Base-by-base conservation (phyloP, 1,140 invertebrate species). In the Dreissena rostriformis region DNA sequence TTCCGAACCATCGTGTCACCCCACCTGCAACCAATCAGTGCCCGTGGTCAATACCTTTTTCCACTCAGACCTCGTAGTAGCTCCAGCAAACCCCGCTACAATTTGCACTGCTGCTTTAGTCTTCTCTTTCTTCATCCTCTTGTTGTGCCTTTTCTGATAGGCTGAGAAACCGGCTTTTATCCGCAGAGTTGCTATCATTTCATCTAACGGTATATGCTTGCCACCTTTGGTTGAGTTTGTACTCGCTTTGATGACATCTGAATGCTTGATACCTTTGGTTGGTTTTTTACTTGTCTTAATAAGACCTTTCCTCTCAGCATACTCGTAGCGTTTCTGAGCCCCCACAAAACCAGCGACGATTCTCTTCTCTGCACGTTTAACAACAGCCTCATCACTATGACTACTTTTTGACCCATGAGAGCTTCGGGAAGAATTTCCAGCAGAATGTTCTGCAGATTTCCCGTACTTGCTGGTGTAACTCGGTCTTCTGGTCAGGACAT, bases 381-480 rank as follows among this genome's bases (percentile, higher is more conserved):
- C 39, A 39, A 39, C 39, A 39, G 39, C 8, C 8, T 39, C 39
- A 5, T 2, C 39, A 8, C 4, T 5, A 39, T 39, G 39, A 2
- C 39, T 39, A 39, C 39, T 39, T 39, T 39, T 39, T 2, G 39
- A 5, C 39, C 8, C 39, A 39, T 8, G 39, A 39, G 39, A 39
- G 39, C 39, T 39, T 39, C 39, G 2, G 39, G 39, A n/a, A 24
- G 24, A 63, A 24, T 63, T 63, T 63, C 57, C 24, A 2, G 57
- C 19, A n/a, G n/a, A n/a, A n/a, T n/a, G 24, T 14, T 24, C 24
- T 67, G 15, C 19, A 26, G 22, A 26, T 68, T 29, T n/a, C 15
- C 22, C 28, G 15, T 15, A 24, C 26, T 68, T 68, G 22, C 66
- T 57, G 17, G 67, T 68, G 24, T 79, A 79, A 61, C 65, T 70